Evolutionary conservation across 1,140 invertebrate genomes (phyloP).

Genomic region (Lasioglossum baleicum): DNA sequence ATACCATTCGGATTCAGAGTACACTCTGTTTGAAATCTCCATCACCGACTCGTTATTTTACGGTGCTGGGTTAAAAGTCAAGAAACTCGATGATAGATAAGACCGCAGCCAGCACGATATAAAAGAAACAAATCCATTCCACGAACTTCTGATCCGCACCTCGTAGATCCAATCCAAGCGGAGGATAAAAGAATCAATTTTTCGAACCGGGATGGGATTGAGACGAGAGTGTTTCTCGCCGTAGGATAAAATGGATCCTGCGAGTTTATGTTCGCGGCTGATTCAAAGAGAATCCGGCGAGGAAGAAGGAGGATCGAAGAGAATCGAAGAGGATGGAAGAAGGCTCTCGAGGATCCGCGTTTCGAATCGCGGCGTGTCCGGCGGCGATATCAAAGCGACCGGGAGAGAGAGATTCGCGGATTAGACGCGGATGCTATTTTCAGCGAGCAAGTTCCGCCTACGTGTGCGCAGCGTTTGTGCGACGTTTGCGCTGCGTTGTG

Average conservation of each 20-base stretch:
- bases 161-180: too few species aligned
- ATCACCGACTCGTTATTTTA: too few species aligned
- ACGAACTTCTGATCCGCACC: too few species aligned
- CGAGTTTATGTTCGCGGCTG: slow-evolving; percentile 4
- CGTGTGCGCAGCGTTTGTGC: neutral
- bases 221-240: neutral
- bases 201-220: neutral
- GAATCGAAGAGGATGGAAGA: neutral
- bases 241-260: neutral
- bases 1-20: too few species aligned
- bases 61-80: too few species aligned
- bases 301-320: neutral
- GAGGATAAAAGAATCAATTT: too few species aligned
- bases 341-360: neutral
- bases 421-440: slow-evolving; percentile 9
- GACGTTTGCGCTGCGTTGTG: slow-evolving; percentile 1
- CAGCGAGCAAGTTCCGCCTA: slow-evolving; percentile 32
- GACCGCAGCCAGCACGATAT: too few species aligned
- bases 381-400: slow-evolving; percentile 10
- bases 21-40: too few species aligned
- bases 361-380: neutral
- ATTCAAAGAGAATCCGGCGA: neutral
- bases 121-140: too few species aligned
- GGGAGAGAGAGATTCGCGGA: slow-evolving; percentile 16
- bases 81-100: too few species aligned